Evolutionary conservation across 2,888 invertebrate species (phyloP).

Genomic region (Drosophila eohydei): DNA sequence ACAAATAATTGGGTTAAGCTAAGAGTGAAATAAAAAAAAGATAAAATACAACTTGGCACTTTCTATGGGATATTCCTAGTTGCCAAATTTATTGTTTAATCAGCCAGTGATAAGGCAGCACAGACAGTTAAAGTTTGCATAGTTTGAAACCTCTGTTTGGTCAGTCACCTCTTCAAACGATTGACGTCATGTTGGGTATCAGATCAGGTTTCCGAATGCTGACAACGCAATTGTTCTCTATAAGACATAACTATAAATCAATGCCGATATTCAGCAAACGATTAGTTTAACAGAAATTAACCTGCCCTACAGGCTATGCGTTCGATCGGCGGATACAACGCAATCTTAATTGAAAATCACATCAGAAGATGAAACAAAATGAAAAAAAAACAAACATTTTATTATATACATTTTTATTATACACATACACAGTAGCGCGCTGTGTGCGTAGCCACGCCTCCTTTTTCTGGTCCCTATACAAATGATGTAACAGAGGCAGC

Average conservation of each 20-base stretch:
- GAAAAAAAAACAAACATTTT: background rate
- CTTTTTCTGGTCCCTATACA: background rate
- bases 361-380: background rate
- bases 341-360: slow-evolving; percentile 40
- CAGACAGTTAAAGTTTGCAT: background rate
- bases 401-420: background rate
- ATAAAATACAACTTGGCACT: background rate
- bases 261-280: slow-evolving; percentile 11
- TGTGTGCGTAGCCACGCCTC: slow-evolving; percentile 3
- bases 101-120: background rate
- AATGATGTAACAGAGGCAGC: slow-evolving; percentile 23
- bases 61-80: background rate
- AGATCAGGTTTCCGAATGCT: slow-evolving; percentile 36
- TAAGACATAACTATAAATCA: slow-evolving; percentile 32
- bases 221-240: slow-evolving; percentile 36
- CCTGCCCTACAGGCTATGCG: slow-evolving; percentile 35
- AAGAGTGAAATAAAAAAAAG: background rate
- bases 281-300: slow-evolving; percentile 24
- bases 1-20: slow-evolving; percentile 14
- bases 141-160: slow-evolving; percentile 14
- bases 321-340: slow-evolving; percentile 11
- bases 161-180: slow-evolving; percentile 36
- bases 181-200: slow-evolving; percentile 30
- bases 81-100: background rate
- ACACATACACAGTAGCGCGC: slow-evolving; percentile 9